Base-by-base conservation (phyloP, 2,113 vertebrate species). In the Pedionomus torquatus region DNA sequence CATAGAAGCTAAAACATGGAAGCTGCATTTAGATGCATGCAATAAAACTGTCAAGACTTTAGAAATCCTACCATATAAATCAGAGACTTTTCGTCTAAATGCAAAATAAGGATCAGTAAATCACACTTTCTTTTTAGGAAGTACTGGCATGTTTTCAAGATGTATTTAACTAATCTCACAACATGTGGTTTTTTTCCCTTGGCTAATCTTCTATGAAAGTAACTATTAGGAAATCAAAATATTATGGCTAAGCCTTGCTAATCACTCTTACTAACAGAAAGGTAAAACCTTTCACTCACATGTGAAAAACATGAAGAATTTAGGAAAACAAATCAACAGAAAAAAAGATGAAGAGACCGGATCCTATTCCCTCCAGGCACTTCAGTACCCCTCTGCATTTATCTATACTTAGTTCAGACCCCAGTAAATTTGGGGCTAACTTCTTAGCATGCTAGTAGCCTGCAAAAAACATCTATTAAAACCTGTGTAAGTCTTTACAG, bases 221-320 rank as follows among this genome's bases (percentile, higher is more conserved):
- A 84, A 81, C 83, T 78, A 89, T 82, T 79, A 96, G 43, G 43
- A 92, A 94, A 94, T 84, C 43, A 93, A 95, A 97, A 93, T 71
- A 92, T 78, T 93, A 93, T 65, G 68, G 60, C 61, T 87, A 94
- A 75, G 55, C 15, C 39, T 74, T 93, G 51, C 25, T 91, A 85
- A 90, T 49, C 87, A 57, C 13, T 93, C 33, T 77, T 81, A 61
- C 7, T 35, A 85, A 65, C 14, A 35, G 80, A 89, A 93, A 92
- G 24, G 80, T 79, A 81, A 89, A 94, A 89, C 43, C 33, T 71
- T 24, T 78, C 37, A 68, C 5, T 76, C 15, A 55, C 43, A 52
- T 0, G 1, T 39, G 43, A 82, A 89, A 93, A 85, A 65, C 1
- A 0, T 10, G 21, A 92, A 80, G 24, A 85, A 86, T 31, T 90